phyloP scores from a whole-genome alignment of 2,888 invertebrate genomes.

The Volucella bombylans region DNA sequence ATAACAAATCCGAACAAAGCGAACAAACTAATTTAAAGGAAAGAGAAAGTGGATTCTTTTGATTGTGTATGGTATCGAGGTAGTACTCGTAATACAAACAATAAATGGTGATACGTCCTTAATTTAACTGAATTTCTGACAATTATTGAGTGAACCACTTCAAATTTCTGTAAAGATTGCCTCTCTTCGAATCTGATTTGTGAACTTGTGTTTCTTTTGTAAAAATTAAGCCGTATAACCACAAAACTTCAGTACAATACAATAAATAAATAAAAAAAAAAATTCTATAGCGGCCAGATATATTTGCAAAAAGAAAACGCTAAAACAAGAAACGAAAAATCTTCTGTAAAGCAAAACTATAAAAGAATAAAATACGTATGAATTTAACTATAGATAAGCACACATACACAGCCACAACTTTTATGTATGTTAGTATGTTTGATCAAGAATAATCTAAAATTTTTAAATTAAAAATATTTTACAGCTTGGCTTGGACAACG shows the following conservation, averaged over 20 bases:
- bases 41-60: too few species aligned
- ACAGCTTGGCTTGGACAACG: conserved; percentile 96
- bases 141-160: conserved; percentile 59
- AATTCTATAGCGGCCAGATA: background rate
- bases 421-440: conserved; percentile 62
- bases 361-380: conserved; percentile 20
- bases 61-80: too few species aligned
- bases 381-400: conserved; percentile 57
- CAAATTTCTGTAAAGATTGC: conserved; percentile 43
- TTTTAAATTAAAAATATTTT: conserved; percentile 83
- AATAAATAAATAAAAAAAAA: too few species aligned
- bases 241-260: background rate
- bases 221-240: background rate
- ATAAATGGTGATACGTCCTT: too few species aligned
- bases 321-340: conserved; percentile 48
- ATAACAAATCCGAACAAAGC: too few species aligned
- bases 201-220: conserved; percentile 2
- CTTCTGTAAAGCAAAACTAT: conserved; percentile 46
- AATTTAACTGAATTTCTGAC: background rate
- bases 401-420: conserved; percentile 62
- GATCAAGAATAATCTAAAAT: conserved; percentile 67
- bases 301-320: background rate
- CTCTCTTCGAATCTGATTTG: conserved; percentile 15
- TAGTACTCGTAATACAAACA: too few species aligned
- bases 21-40: too few species aligned